Evolutionary conservation across 2,888 invertebrate genomes (phyloP).

Genomic region (Athrips mouffetella): DNA sequence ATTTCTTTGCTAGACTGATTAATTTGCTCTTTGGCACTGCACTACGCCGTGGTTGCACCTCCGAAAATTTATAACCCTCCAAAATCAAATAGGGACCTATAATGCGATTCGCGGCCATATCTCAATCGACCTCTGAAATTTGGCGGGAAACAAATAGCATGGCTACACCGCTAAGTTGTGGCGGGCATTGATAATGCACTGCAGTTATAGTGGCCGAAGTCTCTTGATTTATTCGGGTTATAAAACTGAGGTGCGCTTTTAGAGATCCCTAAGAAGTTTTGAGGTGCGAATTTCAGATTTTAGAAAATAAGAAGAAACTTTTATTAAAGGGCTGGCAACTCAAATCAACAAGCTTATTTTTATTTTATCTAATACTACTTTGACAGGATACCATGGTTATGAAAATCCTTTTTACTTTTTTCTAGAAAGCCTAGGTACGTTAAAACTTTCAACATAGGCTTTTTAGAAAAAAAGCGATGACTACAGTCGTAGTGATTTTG

Average conservation of each 20-base stretch:
- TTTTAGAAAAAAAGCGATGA: too few species aligned
- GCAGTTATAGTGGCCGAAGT: conserved; percentile 27
- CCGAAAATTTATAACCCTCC: conserved; percentile 56
- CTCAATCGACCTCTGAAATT: conserved; percentile 44
- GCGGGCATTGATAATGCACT: conserved; percentile 36
- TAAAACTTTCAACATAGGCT: too few species aligned
- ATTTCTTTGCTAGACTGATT: too few species aligned
- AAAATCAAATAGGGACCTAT: conserved; percentile 53
- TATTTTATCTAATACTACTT: too few species aligned
- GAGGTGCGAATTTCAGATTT: too few species aligned
- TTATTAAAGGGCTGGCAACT: too few species aligned
- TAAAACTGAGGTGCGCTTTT: conserved; percentile 38
- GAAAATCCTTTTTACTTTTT: too few species aligned
- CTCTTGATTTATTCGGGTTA: conserved; percentile 43
- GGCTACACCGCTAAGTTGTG: conserved; percentile 51
- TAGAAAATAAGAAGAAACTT: too few species aligned
- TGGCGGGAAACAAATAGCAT: conserved; percentile 49
- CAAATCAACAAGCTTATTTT: too few species aligned
- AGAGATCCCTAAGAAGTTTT: conserved; percentile 32
- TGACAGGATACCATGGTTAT: too few species aligned
- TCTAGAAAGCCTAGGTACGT: too few species aligned
- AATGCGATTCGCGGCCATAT: conserved; percentile 42
- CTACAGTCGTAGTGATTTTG: too few species aligned
- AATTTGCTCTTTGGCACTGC: neutral
- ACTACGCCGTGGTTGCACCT: conserved; percentile 24